These are phyloP conservation scores for Drosophila monieri DNA, from an alignment of 2,888 invertebrate genomes.

Conservation along the genomic window DNA sequence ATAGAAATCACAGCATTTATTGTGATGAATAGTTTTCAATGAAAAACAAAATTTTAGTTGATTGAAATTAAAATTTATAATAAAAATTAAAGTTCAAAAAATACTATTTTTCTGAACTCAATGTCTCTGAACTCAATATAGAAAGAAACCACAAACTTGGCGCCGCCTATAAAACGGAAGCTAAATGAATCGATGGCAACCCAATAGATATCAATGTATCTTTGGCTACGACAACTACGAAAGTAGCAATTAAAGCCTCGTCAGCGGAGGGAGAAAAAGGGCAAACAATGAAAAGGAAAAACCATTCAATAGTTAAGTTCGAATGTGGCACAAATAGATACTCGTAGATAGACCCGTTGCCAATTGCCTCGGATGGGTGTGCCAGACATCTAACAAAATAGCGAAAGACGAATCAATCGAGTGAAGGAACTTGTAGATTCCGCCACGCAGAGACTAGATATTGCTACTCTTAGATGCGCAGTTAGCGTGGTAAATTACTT, in stretches of 20 bases:
- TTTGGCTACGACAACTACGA: slow-evolving; percentile 52
- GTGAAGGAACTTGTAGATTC: slow-evolving; percentile 11
- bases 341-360: slow-evolving; percentile 17
- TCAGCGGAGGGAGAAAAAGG: slow-evolving; percentile 56
- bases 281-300: slow-evolving; percentile 23
- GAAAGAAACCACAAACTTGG: slow-evolving; percentile 20
- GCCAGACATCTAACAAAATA: slow-evolving; percentile 13
- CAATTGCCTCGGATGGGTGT: slow-evolving; percentile 33
- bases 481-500: slow-evolving; percentile 21
- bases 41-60: background rate
- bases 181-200: slow-evolving; percentile 11
- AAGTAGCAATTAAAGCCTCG: slow-evolving; percentile 44
- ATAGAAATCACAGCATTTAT: background rate
- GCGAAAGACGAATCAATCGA: slow-evolving; percentile 41
- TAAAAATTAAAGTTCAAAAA: background rate
- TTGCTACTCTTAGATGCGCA: background rate
- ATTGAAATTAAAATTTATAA: background rate
- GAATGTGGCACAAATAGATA: slow-evolving; percentile 22
- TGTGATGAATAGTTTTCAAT: background rate
- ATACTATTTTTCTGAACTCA: background rate
- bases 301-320: slow-evolving; percentile 60
- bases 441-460: slow-evolving; percentile 17
- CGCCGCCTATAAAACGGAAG: slow-evolving; percentile 1
- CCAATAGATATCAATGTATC: slow-evolving; percentile 27
- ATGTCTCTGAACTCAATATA: background rate